Conservation (phyloP, 2,113 vertebrate genomes). For the Archilochus colubris region DNA sequence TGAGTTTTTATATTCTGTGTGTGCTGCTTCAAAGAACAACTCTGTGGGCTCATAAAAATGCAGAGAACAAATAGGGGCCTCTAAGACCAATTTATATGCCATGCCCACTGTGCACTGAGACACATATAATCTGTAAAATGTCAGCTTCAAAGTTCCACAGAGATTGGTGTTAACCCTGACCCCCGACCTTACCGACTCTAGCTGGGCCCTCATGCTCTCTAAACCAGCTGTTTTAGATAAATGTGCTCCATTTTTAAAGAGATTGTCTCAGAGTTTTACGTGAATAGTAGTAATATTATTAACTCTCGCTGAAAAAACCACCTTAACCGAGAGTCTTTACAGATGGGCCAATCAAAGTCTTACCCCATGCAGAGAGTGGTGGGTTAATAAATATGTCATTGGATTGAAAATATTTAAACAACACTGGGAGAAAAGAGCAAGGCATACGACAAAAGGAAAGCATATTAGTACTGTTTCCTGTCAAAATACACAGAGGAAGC, state of each 20-base stretch:
- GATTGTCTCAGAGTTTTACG: conserved; percentile 78
- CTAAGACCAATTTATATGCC: conserved; percentile 86
- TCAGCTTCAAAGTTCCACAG: conserved; percentile 91
- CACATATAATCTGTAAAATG: conserved; percentile 91
- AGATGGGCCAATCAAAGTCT: conserved; percentile 73
- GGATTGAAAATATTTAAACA: conserved; percentile 82
- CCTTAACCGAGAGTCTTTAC: conserved; percentile 74
- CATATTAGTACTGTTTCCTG: conserved; percentile 83
- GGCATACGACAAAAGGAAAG: conserved; percentile 82
- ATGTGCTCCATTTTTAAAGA: conserved; percentile 82
- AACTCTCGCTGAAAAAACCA: conserved; percentile 81
- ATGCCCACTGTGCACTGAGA: conserved; percentile 82
- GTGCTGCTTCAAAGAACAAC: conserved; percentile 86
- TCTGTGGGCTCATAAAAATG: conserved; percentile 86
- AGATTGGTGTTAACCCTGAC: conserved; percentile 93
- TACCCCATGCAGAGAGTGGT: conserved; percentile 73
- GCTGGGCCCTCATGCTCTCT: conserved; percentile 81
- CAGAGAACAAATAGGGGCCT: conserved; percentile 86
- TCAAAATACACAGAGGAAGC: conserved; percentile 86
- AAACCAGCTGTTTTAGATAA: conserved; percentile 95
- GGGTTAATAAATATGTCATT: conserved; percentile 86
- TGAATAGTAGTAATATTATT: conserved; percentile 81
- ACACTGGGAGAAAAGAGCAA: conserved; percentile 76
- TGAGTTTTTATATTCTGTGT: conserved; percentile 83
- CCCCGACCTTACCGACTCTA: conserved; percentile 83